Percentiles rank a stretch among this genome's conserved stretches.
Conservation (phyloP, 2,888 invertebrate species). For the Nebria brevicollis region DNA sequence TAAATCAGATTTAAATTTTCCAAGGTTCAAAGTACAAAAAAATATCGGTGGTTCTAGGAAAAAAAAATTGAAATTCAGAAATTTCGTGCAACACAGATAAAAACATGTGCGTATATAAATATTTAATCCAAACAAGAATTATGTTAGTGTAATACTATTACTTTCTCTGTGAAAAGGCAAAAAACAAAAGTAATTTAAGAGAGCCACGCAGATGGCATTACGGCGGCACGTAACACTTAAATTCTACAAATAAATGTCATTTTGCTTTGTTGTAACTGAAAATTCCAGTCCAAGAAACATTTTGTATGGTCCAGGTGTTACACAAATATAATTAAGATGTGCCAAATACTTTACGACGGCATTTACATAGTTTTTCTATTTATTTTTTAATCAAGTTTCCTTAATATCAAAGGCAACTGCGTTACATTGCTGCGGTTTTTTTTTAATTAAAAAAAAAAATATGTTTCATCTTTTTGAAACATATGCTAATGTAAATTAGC, state of each 20-base stretch:
- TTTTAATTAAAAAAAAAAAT: conserved; percentile 1
- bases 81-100: too few species aligned
- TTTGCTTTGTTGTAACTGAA: neutral
- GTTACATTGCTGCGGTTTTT: neutral
- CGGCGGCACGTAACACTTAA: neutral
- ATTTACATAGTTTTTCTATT: neutral
- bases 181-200: neutral
- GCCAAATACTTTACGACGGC: neutral
- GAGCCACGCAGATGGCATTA: neutral
- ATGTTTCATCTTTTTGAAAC: neutral
- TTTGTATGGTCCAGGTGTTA: neutral
- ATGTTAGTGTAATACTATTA: neutral
- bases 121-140: neutral
- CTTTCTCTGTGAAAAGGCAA: neutral
- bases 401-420: neutral
- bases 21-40: too few species aligned
- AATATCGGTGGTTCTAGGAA: too few species aligned
- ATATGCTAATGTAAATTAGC: neutral
- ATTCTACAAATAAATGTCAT: neutral
- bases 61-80: too few species aligned
- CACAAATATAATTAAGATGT: neutral
- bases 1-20: too few species aligned
- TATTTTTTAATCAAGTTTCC: neutral
- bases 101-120: neutral
- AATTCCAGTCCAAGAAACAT: neutral